Evolutionary conservation across 2,797 vertebrate genomes (phyloP).

Genomic region (Glossophaga mutica): DNA sequence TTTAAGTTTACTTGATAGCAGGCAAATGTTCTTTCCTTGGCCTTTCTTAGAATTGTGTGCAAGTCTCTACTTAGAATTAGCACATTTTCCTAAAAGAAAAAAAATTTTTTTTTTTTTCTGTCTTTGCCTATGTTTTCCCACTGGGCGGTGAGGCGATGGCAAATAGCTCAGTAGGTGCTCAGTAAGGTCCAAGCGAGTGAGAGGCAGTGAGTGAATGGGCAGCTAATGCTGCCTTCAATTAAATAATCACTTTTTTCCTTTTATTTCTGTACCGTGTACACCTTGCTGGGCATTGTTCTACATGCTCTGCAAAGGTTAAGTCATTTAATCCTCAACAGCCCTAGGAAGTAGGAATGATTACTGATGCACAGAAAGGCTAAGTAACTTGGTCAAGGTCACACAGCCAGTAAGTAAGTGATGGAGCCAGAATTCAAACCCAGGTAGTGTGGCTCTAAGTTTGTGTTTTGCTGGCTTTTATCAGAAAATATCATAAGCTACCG

Average conservation of each 20-base stretch:
- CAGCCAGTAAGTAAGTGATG: background rate
- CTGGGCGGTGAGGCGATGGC: background rate
- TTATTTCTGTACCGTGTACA: background rate
- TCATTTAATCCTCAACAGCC: background rate
- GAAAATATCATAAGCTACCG: background rate
- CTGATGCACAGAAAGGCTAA: background rate
- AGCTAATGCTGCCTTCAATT: background rate
- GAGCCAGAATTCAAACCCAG: background rate
- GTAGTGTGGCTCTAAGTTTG: background rate
- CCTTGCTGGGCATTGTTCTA: background rate
- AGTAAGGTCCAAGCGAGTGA: background rate
- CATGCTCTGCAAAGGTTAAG: constrained; percentile 12
- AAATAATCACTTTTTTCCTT: background rate
- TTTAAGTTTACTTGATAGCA: constrained; percentile 17
- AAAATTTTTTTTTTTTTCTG: background rate
- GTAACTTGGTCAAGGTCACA: background rate
- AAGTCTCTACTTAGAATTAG: constrained; percentile 36
- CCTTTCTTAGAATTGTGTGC: constrained; percentile 26
- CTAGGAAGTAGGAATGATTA: background rate
- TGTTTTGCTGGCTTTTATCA: constrained; percentile 5
- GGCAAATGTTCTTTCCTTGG: constrained; percentile 11
- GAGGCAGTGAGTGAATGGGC: background rate
- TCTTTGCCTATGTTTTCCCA: background rate
- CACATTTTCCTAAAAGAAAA: constrained; percentile 38
- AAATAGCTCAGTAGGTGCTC: background rate